Percentiles rank a stretch among this genome's conserved stretches.
These are phyloP conservation scores for Parthenolecanium corni DNA, from an alignment of 2,888 invertebrate genomes.

Conservation along the genomic window DNA sequence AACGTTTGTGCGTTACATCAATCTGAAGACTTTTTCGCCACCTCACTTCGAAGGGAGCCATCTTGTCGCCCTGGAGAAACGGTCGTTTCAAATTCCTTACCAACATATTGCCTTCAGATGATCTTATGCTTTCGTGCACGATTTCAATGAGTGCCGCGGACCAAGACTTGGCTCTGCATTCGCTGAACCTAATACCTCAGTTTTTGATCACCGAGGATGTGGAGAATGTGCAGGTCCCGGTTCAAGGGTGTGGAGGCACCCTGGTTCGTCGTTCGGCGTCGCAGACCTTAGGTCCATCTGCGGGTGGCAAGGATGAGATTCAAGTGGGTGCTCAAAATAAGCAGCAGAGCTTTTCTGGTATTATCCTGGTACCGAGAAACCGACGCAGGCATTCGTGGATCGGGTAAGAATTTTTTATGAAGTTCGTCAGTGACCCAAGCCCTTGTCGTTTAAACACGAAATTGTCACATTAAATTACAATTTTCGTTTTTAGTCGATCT, in stretches of 20 bases:
- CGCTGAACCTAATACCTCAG: constrained; percentile 6
- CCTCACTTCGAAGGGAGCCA: too few relatives aligned
- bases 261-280: not conserved
- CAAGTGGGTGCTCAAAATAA: not conserved
- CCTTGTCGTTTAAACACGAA: too few relatives aligned
- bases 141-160: not conserved
- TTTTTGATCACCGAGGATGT: constrained; percentile 1
- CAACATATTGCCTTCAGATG: not conserved
- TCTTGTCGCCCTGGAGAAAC: too few relatives aligned
- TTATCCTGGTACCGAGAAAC: constrained; percentile 12
- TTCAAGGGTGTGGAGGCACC: not conserved
- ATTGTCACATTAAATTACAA: too few relatives aligned
- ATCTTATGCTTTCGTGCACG: not conserved
- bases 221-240: not conserved
- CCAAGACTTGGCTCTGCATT: not conserved
- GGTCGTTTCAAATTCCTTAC: not conserved
- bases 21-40: too few relatives aligned
- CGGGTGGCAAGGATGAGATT: not conserved
- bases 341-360: not conserved
- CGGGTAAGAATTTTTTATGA: constrained; percentile 5
- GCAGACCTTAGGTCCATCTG: not conserved
- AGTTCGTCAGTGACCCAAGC: too few relatives aligned
- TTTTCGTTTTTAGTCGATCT: too few relatives aligned
- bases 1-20: too few relatives aligned
- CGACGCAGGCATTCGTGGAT: constrained; percentile 19